These are phyloP conservation scores for Bos javanicus DNA, from an alignment of 2,113 vertebrate species.

Conservation along the genomic window DNA sequence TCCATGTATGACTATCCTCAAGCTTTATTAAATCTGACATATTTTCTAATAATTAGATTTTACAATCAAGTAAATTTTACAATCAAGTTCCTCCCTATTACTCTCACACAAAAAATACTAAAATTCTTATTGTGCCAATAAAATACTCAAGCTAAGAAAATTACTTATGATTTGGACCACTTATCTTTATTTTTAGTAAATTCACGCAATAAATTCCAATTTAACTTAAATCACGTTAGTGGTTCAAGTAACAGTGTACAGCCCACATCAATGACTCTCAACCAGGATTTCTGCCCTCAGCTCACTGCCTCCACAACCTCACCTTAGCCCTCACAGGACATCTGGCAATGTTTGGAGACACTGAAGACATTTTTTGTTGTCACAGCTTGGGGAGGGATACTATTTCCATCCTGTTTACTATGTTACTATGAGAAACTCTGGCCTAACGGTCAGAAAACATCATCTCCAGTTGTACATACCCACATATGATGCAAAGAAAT, in stretches of 20 bases:
- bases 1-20: background rate
- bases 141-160: conserved; percentile 33
- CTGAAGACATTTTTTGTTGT: background rate
- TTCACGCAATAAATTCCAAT: background rate
- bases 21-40: conserved; percentile 19
- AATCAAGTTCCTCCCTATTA: background rate
- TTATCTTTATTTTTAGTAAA: conserved; percentile 29
- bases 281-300: background rate
- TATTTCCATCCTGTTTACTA: background rate
- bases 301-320: background rate
- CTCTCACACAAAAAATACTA: background rate
- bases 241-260: background rate
- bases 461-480: background rate
- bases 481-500: background rate
- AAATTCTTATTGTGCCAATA: background rate
- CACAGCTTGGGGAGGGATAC: background rate
- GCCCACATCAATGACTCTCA: background rate
- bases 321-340: background rate
- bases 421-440: background rate
- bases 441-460: background rate
- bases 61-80: background rate
- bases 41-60: background rate
- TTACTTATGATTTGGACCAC: background rate
- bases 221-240: background rate
- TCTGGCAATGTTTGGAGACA: background rate